Base-by-base conservation (phyloP, 2,113 vertebrate species). In the Ochotona curzoniae region DNA sequence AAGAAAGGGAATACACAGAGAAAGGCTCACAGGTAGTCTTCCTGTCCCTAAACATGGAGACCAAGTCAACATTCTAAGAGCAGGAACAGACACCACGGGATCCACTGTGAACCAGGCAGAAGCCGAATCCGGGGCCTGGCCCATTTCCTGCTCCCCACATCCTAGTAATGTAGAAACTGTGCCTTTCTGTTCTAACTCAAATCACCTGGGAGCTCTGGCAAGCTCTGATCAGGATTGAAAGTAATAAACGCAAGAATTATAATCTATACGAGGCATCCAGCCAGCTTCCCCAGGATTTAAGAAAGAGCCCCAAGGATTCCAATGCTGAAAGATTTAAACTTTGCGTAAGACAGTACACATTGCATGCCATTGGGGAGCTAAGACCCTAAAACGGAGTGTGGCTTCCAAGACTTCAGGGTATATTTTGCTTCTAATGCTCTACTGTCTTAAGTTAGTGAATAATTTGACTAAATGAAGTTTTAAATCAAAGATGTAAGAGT, bases 401-500 rank as follows among this genome's bases (percentile, higher is more conserved):
- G 83, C 67, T 91, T 49, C 70, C 67, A 87, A 92, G 85, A 69
- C 93, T 95, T 94, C 89, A 81, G 84, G 93, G 70, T 94, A 44
- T 94, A 91, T 54, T 76, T 95, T 95, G 15, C n/a, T 44, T 74
- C 73, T 94, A 93, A 96, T 96, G 94, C 96, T 95, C 93, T 60
- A 83, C 89, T 91, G 83, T 81, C 78, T 95, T 93, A 90, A 93
- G 87, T 80, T 92, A 60, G 87, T 85, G 95, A 96, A 95, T 95
- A 93, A 94, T 93, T 96, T 96, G 87, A 94, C 95, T 95, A 94
- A 94, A 93, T 93, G 89, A 69, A 94, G 89, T 95, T 97, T 96
- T 94, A 91, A 96, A 97, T 96, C 94, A 96, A 95, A 96, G 94
- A 91, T 87, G 80, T 80, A 91, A 95, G 89, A 94, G 93, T 95